Percentiles rank a stretch among this genome's conserved stretches.
Evolutionary conservation across 2,888 invertebrate genomes (phyloP).

Genomic region (Hemistola chrysoprasaria): DNA sequence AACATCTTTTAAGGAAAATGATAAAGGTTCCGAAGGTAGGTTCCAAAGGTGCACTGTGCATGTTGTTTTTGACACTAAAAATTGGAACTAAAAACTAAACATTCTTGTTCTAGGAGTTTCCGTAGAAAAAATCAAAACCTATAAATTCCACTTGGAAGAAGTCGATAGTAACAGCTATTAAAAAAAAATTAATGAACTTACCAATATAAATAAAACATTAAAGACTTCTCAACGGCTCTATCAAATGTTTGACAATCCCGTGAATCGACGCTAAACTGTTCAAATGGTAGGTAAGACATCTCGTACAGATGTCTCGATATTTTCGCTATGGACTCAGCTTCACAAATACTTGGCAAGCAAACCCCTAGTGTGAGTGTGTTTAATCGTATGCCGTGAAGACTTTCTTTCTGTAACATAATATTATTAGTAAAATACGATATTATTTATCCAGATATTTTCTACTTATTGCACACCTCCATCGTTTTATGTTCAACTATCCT

Average conservation of each 20-base stretch:
- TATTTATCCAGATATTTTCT: too few species aligned
- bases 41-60: too few species aligned
- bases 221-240: not conserved
- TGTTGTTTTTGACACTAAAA: too few species aligned
- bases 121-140: too few species aligned
- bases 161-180: not conserved
- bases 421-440: too few species aligned
- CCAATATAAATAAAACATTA: conserved; percentile 19
- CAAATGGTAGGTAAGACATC: conserved; percentile 11
- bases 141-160: too few species aligned
- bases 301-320: conserved; percentile 15
- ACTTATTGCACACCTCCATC: too few species aligned
- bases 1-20: too few species aligned
- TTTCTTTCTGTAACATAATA: conserved; percentile 11
- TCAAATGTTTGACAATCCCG: conserved; percentile 16
- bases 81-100: too few species aligned
- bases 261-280: conserved; percentile 11
- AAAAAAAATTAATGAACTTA: conserved; percentile 4
- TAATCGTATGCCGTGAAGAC: not conserved
- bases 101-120: too few species aligned
- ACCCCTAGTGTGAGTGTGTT: conserved; percentile 18
- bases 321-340: conserved; percentile 19
- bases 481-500: too few species aligned
- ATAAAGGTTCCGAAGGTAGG: too few species aligned
- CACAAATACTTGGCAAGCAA: conserved; percentile 18